These are phyloP conservation scores for Amphilophus citrinellus DNA, from an alignment of 2,113 vertebrate species.

Conservation along the genomic window DNA sequence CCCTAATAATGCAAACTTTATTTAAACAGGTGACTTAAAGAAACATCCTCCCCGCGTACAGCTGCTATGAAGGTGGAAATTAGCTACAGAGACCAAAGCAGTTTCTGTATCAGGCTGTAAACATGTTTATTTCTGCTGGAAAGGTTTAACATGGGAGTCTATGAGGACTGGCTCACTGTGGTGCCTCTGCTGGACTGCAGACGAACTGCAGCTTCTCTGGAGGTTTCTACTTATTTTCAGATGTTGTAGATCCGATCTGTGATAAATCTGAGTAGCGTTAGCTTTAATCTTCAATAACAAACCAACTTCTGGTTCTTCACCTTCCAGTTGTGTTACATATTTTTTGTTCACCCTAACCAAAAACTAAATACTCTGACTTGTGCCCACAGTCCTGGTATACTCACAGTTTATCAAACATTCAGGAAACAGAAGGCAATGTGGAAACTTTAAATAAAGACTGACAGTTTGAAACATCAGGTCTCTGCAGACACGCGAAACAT, in stretches of 20 bases:
- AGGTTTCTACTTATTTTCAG: too few relatives aligned
- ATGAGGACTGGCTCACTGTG: neutral
- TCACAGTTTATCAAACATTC: neutral
- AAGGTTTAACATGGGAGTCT: neutral
- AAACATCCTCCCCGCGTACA: neutral
- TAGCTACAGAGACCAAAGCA: neutral
- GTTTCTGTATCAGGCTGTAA: neutral
- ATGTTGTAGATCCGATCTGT: neutral
- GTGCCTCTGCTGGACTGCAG: neutral
- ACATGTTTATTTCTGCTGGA: neutral
- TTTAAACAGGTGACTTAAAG: too few relatives aligned
- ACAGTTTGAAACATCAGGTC: neutral
- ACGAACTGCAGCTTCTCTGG: neutral
- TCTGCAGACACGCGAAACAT: neutral
- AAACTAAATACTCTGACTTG: neutral
- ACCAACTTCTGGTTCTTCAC: neutral
- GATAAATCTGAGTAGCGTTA: neutral
- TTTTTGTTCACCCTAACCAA: neutral
- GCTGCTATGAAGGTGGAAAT: neutral
- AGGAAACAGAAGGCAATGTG: neutral
- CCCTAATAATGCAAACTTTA: constrained; percentile 1
- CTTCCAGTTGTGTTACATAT: neutral
- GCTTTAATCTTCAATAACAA: neutral
- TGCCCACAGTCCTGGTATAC: neutral
- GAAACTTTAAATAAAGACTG: neutral